Evolutionary conservation across 1,140 invertebrate species (phyloP).

Genomic region (Drosophila nikananu): DNA sequence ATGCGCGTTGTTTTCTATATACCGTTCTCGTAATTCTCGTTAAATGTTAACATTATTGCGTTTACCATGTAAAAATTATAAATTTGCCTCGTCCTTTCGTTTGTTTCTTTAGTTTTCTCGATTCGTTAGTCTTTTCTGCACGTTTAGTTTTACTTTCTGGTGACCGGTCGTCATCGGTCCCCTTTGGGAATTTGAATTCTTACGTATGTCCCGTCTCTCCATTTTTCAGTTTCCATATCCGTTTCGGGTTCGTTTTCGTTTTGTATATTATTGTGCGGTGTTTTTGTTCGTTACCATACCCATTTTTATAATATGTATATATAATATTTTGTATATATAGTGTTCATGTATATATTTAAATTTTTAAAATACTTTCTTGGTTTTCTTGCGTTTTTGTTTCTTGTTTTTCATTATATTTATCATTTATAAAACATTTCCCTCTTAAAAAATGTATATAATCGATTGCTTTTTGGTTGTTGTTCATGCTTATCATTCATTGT

Average conservation of each 20-base stretch:
- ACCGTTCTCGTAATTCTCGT: slow-evolving; percentile 36
- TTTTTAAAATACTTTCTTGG: slow-evolving; percentile 82
- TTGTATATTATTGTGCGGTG: slow-evolving; percentile 83
- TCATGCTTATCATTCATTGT: slow-evolving; percentile 50
- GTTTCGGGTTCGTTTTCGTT: slow-evolving; percentile 54
- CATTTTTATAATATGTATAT: slow-evolving; percentile 76
- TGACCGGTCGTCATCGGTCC: slow-evolving; percentile 28
- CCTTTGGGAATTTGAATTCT: slow-evolving; percentile 41
- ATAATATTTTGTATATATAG: slow-evolving; percentile 73
- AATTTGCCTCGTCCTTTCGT: slow-evolving; percentile 59
- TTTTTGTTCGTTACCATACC: slow-evolving; percentile 82
- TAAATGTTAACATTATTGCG: slow-evolving; percentile 82
- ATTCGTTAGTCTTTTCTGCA: slow-evolving; percentile 68
- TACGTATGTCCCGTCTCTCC: slow-evolving; percentile 57
- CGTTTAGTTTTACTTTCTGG: slow-evolving; percentile 59
- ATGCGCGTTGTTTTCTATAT: slow-evolving; percentile 77
- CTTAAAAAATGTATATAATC: slow-evolving; percentile 82
- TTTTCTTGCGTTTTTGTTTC: slow-evolving; percentile 41
- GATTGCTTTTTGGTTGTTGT: slow-evolving; percentile 78
- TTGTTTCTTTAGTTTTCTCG: slow-evolving; percentile 31
- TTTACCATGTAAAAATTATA: slow-evolving; percentile 80
- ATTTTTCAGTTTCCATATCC: slow-evolving; percentile 12
- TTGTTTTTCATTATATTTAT: slow-evolving; percentile 23
- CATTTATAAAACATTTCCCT: slow-evolving; percentile 78
- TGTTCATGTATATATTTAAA: slow-evolving; percentile 82